Evolutionary conservation across 1,140 invertebrate species (phyloP).

Genomic region (Mesaphorura yosii): DNA sequence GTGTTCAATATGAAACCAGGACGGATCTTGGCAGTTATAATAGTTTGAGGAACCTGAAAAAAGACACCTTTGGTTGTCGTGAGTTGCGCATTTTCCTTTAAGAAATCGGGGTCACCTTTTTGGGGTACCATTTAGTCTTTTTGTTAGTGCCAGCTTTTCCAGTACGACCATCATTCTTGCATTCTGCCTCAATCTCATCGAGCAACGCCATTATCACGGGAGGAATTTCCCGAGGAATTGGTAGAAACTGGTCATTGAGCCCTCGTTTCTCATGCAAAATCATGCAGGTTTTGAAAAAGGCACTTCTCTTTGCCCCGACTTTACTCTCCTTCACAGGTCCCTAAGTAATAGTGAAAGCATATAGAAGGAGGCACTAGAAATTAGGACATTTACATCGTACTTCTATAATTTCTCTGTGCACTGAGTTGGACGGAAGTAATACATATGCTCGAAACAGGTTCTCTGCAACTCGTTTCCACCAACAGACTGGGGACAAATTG

Average conservation of each 20-base stretch:
- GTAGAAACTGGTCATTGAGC: conserved; percentile 5
- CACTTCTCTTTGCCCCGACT: conserved; percentile 63
- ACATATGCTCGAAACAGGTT: conserved; percentile 40
- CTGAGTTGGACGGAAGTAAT: conserved; percentile 59
- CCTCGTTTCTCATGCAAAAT: conserved; percentile 3
- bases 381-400: too few species aligned
- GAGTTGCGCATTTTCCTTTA: too few species aligned
- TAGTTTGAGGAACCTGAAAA: too few species aligned
- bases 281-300: conserved; percentile 50
- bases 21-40: too few species aligned
- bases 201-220: too few species aligned
- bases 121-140: conserved; percentile 2
- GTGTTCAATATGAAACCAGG: too few species aligned
- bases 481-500: conserved; percentile 34
- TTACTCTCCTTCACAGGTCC: conserved; percentile 46
- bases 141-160: not conserved
- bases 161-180: not conserved
- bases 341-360: conserved; percentile 45
- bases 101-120: conserved; percentile 5
- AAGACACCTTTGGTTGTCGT: too few species aligned
- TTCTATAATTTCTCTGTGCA: conserved; percentile 44
- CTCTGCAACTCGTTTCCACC: conserved; percentile 24
- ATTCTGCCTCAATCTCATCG: not conserved
- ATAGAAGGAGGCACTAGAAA: not conserved
- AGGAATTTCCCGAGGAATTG: too few species aligned